These are phyloP conservation scores for Beris morrisii DNA, from an alignment of 2,888 invertebrate genomes.

Conservation along the genomic window DNA sequence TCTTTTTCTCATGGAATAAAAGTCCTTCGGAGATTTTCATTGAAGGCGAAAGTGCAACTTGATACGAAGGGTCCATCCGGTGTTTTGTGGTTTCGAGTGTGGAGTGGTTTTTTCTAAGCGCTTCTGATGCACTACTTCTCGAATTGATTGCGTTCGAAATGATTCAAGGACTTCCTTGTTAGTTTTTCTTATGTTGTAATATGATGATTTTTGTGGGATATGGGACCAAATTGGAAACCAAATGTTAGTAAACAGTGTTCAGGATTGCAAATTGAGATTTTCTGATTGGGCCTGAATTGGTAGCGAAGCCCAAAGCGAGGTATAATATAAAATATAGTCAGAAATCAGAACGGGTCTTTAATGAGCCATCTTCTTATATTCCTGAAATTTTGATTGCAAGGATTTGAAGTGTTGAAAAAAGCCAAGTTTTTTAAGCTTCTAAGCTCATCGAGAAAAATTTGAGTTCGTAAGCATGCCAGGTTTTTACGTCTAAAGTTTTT, in stretches of 20 bases:
- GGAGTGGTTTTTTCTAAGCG: constrained; percentile 20
- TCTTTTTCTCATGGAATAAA: neutral
- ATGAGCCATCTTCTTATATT: no score
- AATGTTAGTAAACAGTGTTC: neutral
- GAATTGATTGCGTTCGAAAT: constrained; percentile 27
- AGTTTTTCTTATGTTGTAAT: constrained; percentile 33
- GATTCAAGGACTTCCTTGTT: constrained; percentile 37
- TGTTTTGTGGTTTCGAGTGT: constrained; percentile 36
- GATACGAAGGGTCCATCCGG: constrained; percentile 38
- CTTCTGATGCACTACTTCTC: constrained; percentile 25
- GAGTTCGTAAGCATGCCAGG: no score
- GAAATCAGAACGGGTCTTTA: no score
- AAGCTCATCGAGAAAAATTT: no score
- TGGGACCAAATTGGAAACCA: neutral
- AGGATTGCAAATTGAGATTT: neutral
- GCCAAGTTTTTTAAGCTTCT: no score
- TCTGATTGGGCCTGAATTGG: no score
- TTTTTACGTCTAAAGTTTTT: no score
- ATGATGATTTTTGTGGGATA: constrained; percentile 12
- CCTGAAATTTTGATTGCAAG: no score
- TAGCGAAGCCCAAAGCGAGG: no score
- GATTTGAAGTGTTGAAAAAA: no score
- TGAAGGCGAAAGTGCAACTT: constrained; percentile 38
- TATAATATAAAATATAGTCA: no score
- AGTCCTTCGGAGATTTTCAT: constrained; percentile 13